These are phyloP conservation scores for Drosophila anomelani DNA, from an alignment of 2,888 invertebrate species.

Conservation along the genomic window DNA sequence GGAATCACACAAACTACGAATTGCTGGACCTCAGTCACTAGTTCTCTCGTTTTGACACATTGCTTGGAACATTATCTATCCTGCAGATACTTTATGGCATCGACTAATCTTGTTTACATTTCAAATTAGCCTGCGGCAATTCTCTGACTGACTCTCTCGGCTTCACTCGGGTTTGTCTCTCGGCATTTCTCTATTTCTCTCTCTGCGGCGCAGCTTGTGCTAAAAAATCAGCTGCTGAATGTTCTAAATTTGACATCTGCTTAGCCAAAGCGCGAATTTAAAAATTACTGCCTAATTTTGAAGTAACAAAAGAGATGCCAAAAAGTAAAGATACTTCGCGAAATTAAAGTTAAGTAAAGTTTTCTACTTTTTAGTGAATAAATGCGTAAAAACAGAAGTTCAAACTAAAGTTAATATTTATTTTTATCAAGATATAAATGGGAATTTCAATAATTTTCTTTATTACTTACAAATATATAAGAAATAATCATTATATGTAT, in stretches of 20 bases:
- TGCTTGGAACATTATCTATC: neutral
- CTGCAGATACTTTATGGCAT: constrained; percentile 21
- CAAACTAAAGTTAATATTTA: neutral
- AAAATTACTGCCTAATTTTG: neutral
- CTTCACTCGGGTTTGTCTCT: neutral
- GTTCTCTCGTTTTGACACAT: neutral
- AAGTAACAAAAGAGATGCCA: neutral
- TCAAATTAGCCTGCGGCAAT: constrained; percentile 47
- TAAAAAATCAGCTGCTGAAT: constrained; percentile 65
- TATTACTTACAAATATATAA: too few species aligned
- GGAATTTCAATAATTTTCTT: accelerated
- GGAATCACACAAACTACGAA: too few species aligned
- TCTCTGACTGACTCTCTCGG: constrained; percentile 34
- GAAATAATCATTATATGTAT: neutral
- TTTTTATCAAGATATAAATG: neutral
- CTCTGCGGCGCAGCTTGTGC: constrained; percentile 57
- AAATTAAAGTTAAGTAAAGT: too few species aligned
- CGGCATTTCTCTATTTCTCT: constrained; percentile 10
- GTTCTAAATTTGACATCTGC: constrained; percentile 55
- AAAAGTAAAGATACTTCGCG: too few species aligned
- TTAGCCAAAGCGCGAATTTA: neutral
- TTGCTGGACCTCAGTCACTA: neutral
- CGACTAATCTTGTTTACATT: constrained; percentile 62
- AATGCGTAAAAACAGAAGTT: neutral
- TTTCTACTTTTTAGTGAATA: too few species aligned